These are phyloP conservation scores for Drosophila persimilis DNA, from an alignment of 1,140 invertebrate species.

Conservation along the genomic window DNA sequence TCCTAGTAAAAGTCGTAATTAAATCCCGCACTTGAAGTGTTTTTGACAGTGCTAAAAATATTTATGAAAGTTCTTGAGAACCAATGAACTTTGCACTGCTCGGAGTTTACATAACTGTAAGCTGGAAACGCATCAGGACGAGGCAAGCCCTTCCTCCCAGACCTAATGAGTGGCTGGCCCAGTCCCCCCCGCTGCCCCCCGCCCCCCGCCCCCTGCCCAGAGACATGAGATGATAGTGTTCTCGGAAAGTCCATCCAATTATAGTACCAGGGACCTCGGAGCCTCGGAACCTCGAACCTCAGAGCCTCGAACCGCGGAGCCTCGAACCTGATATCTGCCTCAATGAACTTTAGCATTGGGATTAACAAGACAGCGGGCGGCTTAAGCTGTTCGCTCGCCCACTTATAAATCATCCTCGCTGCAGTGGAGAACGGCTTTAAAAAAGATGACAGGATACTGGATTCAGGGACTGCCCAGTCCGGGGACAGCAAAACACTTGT, in stretches of 20 bases:
- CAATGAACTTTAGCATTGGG: conserved; percentile 24
- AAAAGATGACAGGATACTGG: neutral
- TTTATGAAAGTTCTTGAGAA: conserved; percentile 46
- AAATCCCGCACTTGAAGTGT: conserved; percentile 63
- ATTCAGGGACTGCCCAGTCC: no score
- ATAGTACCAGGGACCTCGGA: no score
- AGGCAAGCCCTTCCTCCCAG: conserved; percentile 10
- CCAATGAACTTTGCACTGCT: conserved; percentile 7
- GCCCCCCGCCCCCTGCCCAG: no score
- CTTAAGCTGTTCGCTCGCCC: neutral
- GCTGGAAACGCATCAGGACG: conserved; percentile 8
- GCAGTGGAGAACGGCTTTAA: conserved; percentile 1
- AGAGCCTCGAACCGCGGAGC: no score
- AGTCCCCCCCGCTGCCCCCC: no score
- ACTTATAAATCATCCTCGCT: conserved; percentile 27
- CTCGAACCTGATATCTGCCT: no score
- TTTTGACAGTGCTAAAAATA: conserved; percentile 57
- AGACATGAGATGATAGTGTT: no score
- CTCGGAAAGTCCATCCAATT: no score
- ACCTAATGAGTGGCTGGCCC: no score
- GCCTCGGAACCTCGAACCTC: no score
- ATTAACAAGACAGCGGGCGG: neutral
- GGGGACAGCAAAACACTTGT: conserved; percentile 39
- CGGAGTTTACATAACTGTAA: conserved; percentile 13
- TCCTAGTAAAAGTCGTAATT: conserved; percentile 20